These are phyloP conservation scores for Epicampocera succincta DNA, from an alignment of 2,888 invertebrate genomes.

Conservation along the genomic window DNA sequence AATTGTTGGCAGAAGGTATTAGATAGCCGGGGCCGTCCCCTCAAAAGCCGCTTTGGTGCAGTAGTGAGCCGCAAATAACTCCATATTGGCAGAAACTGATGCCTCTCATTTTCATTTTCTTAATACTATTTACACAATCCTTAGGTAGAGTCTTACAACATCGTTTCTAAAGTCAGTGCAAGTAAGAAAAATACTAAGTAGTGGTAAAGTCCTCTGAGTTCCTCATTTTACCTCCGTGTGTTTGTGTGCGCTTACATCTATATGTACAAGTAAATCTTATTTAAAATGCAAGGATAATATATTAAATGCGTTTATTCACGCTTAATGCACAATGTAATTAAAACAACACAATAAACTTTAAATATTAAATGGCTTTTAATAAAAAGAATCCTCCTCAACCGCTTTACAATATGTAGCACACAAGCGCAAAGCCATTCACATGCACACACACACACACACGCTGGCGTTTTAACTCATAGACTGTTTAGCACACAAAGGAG, in stretches of 20 bases:
- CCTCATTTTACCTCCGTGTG: background rate
- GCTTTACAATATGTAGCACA: background rate
- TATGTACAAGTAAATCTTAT: slow-evolving; percentile 31
- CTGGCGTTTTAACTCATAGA: slow-evolving; percentile 14
- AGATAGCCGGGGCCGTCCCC: no score
- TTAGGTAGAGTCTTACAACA: no score
- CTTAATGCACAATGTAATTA: slow-evolving; percentile 63
- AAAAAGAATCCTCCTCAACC: slow-evolving; percentile 47
- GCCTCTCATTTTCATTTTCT: no score
- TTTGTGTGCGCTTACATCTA: background rate
- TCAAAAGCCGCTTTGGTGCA: no score
- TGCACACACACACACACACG: background rate
- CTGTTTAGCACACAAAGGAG: slow-evolving; percentile 42
- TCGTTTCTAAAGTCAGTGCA: no score
- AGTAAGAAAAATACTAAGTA: no score
- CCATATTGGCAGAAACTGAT: no score
- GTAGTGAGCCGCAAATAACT: no score
- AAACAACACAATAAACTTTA: slow-evolving; percentile 58
- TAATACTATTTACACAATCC: no score
- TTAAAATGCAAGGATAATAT: slow-evolving; percentile 60
- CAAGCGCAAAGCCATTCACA: background rate
- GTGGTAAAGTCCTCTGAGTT: no score
- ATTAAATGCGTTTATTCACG: slow-evolving; percentile 62
- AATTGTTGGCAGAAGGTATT: no score
- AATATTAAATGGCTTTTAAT: slow-evolving; percentile 65